A percentile compares a stretch with the other conserved stretches of the same genome.
phyloP scores from a whole-genome alignment of 1,140 invertebrate species.

The Camponotus vicinus region DNA sequence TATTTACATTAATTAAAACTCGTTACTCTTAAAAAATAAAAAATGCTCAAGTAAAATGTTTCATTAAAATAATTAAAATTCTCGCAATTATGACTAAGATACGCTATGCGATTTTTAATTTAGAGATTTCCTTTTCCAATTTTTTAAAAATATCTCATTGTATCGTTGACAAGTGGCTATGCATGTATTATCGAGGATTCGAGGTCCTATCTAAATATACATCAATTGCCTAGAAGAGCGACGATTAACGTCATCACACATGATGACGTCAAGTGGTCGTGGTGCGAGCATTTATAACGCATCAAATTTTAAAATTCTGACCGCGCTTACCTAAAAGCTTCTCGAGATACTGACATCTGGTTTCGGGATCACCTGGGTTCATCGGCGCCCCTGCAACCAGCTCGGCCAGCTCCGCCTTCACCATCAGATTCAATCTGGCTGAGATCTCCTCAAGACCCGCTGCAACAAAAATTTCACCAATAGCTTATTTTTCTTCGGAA shows the following conservation, averaged over 20 bases:
- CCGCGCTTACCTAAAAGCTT: conserved; percentile 78
- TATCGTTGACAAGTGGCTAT: not conserved
- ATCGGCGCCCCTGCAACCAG: conserved; percentile 77
- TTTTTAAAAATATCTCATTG: too few species aligned
- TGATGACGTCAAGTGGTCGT: conserved; percentile 10
- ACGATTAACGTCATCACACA: not conserved
- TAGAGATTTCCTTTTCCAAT: too few species aligned
- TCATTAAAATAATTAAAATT: too few species aligned
- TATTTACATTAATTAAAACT: too few species aligned
- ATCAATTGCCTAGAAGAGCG: not conserved
- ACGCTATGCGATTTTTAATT: too few species aligned
- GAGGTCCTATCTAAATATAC: not conserved
- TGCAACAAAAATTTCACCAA: conserved; percentile 58
- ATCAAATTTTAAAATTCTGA: conserved; percentile 44
- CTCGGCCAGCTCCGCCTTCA: conserved; percentile 81
- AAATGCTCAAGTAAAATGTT: too few species aligned
- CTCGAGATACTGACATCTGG: conserved; percentile 81
- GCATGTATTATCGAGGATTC: not conserved
- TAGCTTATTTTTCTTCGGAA: not conserved
- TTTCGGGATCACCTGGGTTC: conserved; percentile 80
- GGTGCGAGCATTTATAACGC: conserved; percentile 6
- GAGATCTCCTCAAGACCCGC: conserved; percentile 82
- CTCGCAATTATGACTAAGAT: too few species aligned
- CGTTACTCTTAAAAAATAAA: too few species aligned
- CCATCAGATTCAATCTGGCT: conserved; percentile 81